These are phyloP conservation scores for Meteorus colon DNA, from an alignment of 2,888 invertebrate genomes.

Conservation along the genomic window DNA sequence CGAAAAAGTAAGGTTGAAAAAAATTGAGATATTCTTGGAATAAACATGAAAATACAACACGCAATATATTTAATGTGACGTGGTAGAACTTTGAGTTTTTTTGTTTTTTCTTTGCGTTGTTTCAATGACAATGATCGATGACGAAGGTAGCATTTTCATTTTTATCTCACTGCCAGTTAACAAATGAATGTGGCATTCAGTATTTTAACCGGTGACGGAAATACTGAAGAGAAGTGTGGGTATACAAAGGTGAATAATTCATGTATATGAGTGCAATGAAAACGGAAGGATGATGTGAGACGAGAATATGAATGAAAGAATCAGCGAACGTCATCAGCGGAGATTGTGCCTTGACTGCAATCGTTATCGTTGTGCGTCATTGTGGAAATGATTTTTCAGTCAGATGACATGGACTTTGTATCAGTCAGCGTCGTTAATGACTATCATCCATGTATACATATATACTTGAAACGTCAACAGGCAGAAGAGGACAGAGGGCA, in stretches of 20 bases:
- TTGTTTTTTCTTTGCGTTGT: neutral
- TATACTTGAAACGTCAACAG: neutral
- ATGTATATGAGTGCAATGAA: neutral
- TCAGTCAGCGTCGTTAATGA: conserved; percentile 66
- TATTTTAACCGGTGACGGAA: neutral
- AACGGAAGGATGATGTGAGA: neutral
- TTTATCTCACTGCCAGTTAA: neutral
- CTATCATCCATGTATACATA: conserved; percentile 50
- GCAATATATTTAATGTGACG: no score
- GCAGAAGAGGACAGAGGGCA: conserved; percentile 4
- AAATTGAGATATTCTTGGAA: no score
- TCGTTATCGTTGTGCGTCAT: conserved; percentile 57
- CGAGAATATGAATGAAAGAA: conserved; percentile 36
- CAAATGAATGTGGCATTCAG: neutral
- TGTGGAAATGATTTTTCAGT: conserved; percentile 59
- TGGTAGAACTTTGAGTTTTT: neutral
- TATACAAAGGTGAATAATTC: conserved; percentile 9
- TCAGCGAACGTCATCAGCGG: conserved; percentile 42
- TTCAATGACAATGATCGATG: neutral
- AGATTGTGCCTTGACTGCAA: conserved; percentile 56
- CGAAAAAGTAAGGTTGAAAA: no score
- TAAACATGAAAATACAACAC: no score
- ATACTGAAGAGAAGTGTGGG: neutral
- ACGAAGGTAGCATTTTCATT: neutral
- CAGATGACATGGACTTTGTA: conserved; percentile 52